Evolutionary conservation across 30 jellyfish, hydroid and myxozoan genomes (phyloP), one percentile per base, ranked within the genome.

Genomic region (Clytia hemisphaerica): DNA sequence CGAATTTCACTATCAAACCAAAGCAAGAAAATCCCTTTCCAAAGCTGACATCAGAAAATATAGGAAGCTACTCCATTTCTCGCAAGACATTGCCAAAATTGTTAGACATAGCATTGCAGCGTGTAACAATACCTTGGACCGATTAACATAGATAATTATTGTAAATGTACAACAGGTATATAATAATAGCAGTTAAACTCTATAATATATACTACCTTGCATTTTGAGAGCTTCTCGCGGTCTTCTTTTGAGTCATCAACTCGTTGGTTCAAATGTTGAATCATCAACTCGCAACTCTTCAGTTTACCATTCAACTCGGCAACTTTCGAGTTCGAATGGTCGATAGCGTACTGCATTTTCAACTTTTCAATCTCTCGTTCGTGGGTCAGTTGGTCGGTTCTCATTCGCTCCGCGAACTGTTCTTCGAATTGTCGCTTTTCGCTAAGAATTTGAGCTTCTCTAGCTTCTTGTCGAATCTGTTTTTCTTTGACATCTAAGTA

Each of bases 321-420:
- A 7, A 75, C 84, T 75, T 75, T 75, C 0, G 87, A 58, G 22
- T 35, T 60, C 19, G 87, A 75, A 42, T 75, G 87, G 14, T 75
- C 83, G 4, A 38, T 7, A 25, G 61, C 76, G 36, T 31, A 75
- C 24, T 75, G 53, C 72, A 60, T 65, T 42, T 63, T 61, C 33
- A 58, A 34, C 49, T 40, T 59, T 37, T 59, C 74, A 15, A 75
- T 10, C 57, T 75, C 85, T 30, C 18, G 4, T 14, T 30, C 32
- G 32, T 75, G 87, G 22, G 42, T 47, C 33, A 61, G 22, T 42
- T 29, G 38, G 9, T 61, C 10, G 1, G 30, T 42, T 58, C 62
- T 32, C 6, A 62, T 22, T 16, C 33, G 40, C 18, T 75, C 76
- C 10, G 61, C 84, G 16, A 26, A 30, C 16, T 30, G 26, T 27